Evolutionary conservation across 1,140 invertebrate species (phyloP).

Genomic region (Procambarus virginalis): DNA sequence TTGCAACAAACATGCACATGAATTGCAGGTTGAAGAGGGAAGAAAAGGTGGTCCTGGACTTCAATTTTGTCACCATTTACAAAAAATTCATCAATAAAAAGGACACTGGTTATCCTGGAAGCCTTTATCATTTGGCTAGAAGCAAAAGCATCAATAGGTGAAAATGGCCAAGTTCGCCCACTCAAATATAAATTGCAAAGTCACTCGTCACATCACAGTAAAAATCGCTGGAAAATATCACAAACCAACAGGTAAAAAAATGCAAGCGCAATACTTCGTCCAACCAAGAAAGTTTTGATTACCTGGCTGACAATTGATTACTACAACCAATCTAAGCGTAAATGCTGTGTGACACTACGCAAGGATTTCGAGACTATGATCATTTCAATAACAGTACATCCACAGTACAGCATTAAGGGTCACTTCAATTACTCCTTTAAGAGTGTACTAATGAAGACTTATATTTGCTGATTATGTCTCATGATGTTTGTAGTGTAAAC

Average conservation of each 20-base stretch:
- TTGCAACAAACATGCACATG: constrained; percentile 53
- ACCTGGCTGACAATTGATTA: constrained; percentile 27
- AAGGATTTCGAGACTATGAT: constrained; percentile 41
- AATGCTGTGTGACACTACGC: constrained; percentile 61
- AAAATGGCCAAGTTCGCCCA: constrained; percentile 64
- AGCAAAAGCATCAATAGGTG: constrained; percentile 44
- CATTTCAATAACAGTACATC: not conserved
- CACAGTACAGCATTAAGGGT: not conserved
- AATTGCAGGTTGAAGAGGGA: constrained; percentile 44
- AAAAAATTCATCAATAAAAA: constrained; percentile 39
- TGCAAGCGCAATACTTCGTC: constrained; percentile 57
- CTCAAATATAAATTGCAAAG: constrained; percentile 67
- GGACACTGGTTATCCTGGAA: constrained; percentile 41
- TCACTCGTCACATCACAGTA: constrained; percentile 68
- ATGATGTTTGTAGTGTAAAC: constrained; percentile 48
- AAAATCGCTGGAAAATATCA: constrained; percentile 66
- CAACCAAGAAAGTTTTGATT: constrained; percentile 27
- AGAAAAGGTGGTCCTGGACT: constrained; percentile 29
- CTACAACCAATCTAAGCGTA: constrained; percentile 67
- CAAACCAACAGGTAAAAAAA: constrained; percentile 66
- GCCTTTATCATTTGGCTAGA: constrained; percentile 46
- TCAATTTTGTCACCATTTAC: constrained; percentile 42
- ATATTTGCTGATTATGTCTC: constrained; percentile 31
- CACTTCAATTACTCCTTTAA: not conserved
- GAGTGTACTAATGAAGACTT: not conserved